Conservation (phyloP, 2,888 invertebrate species). For the Seira sanloemensis region DNA sequence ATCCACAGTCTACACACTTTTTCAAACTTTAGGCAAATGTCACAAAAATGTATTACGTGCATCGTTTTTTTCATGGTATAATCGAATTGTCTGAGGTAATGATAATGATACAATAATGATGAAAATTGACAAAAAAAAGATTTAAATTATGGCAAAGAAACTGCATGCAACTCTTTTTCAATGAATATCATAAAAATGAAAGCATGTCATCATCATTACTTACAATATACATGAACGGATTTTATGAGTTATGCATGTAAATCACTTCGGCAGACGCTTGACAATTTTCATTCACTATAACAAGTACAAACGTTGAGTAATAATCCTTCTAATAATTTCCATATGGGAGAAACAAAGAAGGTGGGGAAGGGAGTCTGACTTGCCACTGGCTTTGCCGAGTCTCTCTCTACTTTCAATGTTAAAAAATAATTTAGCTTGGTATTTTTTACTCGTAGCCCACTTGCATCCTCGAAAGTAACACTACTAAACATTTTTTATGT, state of each 20-base stretch:
- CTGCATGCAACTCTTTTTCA: constrained; percentile 10
- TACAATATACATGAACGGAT: not conserved
- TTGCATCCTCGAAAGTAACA: not conserved
- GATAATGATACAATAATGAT: constrained; percentile 21
- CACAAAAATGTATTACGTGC: not conserved
- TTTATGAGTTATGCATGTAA: constrained; percentile 15
- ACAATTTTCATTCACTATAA: constrained; percentile 16
- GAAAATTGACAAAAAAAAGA: constrained; percentile 30
- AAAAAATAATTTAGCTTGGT: not conserved
- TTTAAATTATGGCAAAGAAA: not conserved
- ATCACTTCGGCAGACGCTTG: not conserved
- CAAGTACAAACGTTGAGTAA: constrained; percentile 12
- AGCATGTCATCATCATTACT: constrained; percentile 15
- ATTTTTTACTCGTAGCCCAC: not conserved
- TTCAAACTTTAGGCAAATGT: too few relatives aligned
- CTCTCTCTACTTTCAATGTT: constrained; percentile 20
- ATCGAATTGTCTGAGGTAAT: constrained; percentile 18
- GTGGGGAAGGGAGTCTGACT: not conserved
- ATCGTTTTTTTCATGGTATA: not conserved
- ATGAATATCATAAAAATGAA: not conserved
- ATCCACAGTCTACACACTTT: not conserved
- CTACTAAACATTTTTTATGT: not conserved
- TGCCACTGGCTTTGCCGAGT: not conserved
- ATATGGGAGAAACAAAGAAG: not conserved
- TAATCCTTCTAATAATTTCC: constrained; percentile 16